These are phyloP conservation scores for Psittacara wagleri DNA, from an alignment of 2,113 vertebrate genomes.

Conservation along the genomic window DNA sequence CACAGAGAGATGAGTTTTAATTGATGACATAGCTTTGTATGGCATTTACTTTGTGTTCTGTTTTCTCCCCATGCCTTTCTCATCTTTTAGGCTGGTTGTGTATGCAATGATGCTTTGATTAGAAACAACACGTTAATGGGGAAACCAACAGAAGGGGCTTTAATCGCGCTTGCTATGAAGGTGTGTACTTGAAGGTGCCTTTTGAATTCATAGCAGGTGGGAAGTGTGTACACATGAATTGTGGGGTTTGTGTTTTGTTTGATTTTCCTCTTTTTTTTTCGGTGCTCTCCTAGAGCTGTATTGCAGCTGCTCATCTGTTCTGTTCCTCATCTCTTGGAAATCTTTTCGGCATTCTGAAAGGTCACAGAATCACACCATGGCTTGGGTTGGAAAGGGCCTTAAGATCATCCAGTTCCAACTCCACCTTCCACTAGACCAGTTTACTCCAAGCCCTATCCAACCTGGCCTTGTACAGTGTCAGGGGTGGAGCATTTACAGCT, in stretches of 20 bases:
- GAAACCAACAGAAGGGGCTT: conserved; percentile 93
- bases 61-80: background rate
- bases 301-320: background rate
- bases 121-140: conserved; percentile 90
- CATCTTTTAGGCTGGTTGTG: conserved; percentile 84
- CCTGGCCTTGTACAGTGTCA: background rate
- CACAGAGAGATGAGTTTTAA: background rate
- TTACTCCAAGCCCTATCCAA: background rate
- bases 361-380: background rate
- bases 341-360: background rate
- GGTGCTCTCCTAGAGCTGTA: background rate
- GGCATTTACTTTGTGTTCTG: background rate
- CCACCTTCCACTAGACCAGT: background rate
- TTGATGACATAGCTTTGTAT: background rate
- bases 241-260: background rate
- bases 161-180: conserved; percentile 97
- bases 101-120: conserved; percentile 96
- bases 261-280: background rate
- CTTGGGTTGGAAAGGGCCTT: background rate
- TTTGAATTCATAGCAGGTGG: background rate
- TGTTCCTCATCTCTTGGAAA: background rate
- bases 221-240: background rate
- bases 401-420: background rate
- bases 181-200: conserved; percentile 66
- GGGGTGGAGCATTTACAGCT: background rate